Conservation (phyloP, 2,888 invertebrate genomes). For the Criorhina ranunculi region DNA sequence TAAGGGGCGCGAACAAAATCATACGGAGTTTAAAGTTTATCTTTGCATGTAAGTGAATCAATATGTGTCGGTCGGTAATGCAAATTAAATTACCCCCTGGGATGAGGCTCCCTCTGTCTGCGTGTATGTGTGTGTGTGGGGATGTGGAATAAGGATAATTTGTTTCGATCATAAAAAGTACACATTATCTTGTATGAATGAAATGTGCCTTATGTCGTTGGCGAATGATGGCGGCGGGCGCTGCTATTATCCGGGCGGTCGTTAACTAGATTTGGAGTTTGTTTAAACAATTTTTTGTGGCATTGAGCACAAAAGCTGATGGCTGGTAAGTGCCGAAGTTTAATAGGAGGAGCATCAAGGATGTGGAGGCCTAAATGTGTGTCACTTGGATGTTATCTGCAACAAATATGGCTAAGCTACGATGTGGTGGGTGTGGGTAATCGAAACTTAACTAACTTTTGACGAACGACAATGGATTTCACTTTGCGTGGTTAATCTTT, state of each 20-base stretch:
- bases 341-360: neutral
- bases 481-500: constrained; percentile 12
- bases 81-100: constrained; percentile 62
- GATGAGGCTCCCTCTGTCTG: neutral
- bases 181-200: constrained; percentile 56
- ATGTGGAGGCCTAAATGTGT: constrained; percentile 9
- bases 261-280: constrained; percentile 61
- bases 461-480: neutral
- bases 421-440: neutral
- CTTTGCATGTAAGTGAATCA: constrained; percentile 60
- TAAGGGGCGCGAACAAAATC: constrained; percentile 18
- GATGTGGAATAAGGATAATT: constrained; percentile 59
- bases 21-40: constrained; percentile 55
- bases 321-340: constrained; percentile 5
- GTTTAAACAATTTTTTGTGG: constrained; percentile 40
- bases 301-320: neutral
- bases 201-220: constrained; percentile 41
- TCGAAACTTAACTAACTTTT: constrained; percentile 4
- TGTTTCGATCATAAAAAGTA: constrained; percentile 58
- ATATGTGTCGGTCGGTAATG: constrained; percentile 66
- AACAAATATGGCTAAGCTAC: neutral
- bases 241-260: constrained; percentile 34
- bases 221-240: constrained; percentile 17
- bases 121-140: constrained; percentile 6
- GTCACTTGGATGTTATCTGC: neutral